Evolutionary conservation across 2,113 vertebrate genomes (phyloP).

Genomic region (Xerus inauris): DNA sequence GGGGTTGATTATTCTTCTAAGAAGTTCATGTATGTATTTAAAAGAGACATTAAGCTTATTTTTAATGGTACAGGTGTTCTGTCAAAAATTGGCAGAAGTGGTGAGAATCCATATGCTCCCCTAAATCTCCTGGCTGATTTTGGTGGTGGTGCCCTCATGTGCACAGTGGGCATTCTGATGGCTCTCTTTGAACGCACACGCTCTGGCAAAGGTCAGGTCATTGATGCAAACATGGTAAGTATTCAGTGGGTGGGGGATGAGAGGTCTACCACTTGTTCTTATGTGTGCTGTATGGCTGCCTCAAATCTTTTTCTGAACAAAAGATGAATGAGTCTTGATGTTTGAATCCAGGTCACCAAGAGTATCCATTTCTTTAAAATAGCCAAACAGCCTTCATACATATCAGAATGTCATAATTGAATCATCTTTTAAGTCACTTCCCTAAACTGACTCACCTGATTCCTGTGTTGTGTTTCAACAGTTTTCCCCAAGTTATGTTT

Average conservation of each 20-base stretch:
- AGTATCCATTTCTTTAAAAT: not conserved
- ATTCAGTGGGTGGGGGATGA: not conserved
- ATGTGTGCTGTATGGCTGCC: not conserved
- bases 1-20: constrained; percentile 17
- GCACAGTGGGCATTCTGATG: constrained; percentile 92
- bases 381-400: not conserved
- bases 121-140: constrained; percentile 97
- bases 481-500: not conserved
- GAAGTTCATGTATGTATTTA: not conserved
- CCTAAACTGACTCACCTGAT: not conserved
- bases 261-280: not conserved
- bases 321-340: not conserved
- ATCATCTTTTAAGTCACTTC: not conserved
- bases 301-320: not conserved
- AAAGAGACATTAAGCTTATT: not conserved
- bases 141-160: constrained; percentile 93
- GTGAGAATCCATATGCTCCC: constrained; percentile 92
- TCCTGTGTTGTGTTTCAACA: not conserved
- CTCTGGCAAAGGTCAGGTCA: constrained; percentile 94
- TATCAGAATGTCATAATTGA: not conserved
- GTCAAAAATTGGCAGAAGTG: constrained; percentile 91
- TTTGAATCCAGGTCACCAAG: not conserved
- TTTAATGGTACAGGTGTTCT: constrained; percentile 89
- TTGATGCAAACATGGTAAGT: constrained; percentile 97
- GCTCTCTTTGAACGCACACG: constrained; percentile 92